phyloP scores from a whole-genome alignment of 2,113 vertebrate genomes.

The Clarias magur region DNA sequence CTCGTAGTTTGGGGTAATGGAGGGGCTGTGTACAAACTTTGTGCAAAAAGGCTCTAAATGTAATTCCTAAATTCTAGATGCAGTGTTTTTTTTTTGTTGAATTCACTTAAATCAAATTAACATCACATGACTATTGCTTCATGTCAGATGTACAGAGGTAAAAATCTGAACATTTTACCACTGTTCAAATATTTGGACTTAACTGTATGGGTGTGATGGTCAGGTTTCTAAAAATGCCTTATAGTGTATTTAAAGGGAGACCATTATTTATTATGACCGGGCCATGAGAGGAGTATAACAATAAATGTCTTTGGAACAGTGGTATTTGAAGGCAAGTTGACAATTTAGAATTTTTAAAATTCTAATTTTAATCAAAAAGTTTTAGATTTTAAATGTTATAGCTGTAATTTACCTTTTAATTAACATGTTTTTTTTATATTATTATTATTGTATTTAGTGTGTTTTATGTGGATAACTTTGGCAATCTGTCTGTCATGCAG shows the following conservation, averaged over 20 bases:
- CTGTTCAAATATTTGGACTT: too few relatives aligned
- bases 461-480: conserved; percentile 11
- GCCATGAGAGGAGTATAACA: background rate
- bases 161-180: too few relatives aligned
- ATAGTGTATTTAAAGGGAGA: background rate
- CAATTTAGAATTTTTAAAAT: background rate
- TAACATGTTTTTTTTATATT: background rate
- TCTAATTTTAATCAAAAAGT: too few relatives aligned
- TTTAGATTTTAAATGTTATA: background rate
- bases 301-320: background rate
- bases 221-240: background rate
- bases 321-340: background rate
- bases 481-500: conserved; percentile 66
- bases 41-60: too few relatives aligned
- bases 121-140: too few relatives aligned
- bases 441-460: background rate
- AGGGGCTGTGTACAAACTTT: too few relatives aligned
- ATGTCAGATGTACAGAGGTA: too few relatives aligned
- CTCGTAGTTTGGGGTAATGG: too few relatives aligned
- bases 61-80: too few relatives aligned
- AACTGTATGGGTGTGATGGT: background rate
- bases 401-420: background rate
- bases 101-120: too few relatives aligned
- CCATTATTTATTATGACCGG: background rate
- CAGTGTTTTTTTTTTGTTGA: too few relatives aligned